phyloP scores from a whole-genome alignment of 2,113 vertebrate species.

The Mellivora capensis region DNA sequence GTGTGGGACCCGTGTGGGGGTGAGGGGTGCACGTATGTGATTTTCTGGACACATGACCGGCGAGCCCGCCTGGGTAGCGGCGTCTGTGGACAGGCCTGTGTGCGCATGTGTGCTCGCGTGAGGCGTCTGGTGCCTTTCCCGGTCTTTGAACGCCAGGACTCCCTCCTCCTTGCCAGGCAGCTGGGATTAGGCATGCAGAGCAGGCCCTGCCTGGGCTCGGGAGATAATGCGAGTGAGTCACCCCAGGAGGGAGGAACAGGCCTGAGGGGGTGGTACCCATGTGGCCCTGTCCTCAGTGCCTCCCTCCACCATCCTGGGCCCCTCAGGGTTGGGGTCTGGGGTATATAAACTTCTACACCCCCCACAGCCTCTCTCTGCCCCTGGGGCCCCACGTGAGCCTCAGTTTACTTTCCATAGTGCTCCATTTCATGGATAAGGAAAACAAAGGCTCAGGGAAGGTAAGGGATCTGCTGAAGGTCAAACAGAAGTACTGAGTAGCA shows the following conservation, averaged over 20 bases:
- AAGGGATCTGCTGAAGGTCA: neutral
- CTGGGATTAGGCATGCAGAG: neutral
- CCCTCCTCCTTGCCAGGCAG: neutral
- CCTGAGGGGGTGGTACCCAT: accelerated
- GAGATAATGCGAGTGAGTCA: neutral
- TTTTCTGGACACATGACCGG: neutral
- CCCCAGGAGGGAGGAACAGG: neutral
- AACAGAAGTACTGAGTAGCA: too few species aligned
- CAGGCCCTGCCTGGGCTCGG: neutral
- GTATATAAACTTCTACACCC: neutral
- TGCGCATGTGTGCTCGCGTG: accelerated
- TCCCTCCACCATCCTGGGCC: neutral
- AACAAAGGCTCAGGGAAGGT: neutral
- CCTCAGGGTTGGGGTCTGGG: neutral
- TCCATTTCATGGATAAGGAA: neutral
- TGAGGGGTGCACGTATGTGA: neutral
- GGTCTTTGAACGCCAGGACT: accelerated
- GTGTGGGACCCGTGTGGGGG: neutral
- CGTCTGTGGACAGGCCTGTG: neutral
- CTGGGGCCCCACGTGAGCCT: neutral
- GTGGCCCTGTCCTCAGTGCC: accelerated
- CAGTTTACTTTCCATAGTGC: neutral
- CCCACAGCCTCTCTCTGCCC: neutral
- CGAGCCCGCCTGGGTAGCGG: neutral
- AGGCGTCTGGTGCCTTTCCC: too few species aligned